These are phyloP conservation scores for Phoenicopterus ruber DNA, from an alignment of 2,113 vertebrate species.

Conservation along the genomic window DNA sequence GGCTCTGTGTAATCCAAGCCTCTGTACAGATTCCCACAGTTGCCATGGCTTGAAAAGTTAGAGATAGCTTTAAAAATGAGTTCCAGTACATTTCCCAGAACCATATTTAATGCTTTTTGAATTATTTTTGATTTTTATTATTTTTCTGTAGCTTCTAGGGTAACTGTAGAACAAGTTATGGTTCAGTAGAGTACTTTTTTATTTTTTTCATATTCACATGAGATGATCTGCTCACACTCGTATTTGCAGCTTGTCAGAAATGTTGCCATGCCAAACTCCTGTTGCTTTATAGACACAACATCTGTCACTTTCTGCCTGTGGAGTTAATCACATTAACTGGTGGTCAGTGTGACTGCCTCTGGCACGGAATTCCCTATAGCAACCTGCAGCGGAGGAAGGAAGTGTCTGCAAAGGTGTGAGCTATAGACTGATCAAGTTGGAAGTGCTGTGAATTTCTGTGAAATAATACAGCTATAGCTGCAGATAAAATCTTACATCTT, in stretches of 20 bases:
- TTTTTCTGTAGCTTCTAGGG: slow-evolving; percentile 11
- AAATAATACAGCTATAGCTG: background rate
- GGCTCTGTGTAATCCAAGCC: background rate
- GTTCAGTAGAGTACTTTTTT: background rate
- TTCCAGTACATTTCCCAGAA: background rate
- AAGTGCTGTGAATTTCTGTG: background rate
- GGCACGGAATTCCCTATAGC: background rate
- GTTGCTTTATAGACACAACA: background rate
- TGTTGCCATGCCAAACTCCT: background rate
- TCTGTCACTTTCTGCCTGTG: background rate
- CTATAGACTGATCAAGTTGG: background rate
- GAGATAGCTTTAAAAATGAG: background rate
- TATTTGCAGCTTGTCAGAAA: background rate
- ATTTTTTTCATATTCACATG: background rate
- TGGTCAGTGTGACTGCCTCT: background rate
- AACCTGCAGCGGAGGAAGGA: background rate
- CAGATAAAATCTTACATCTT: background rate
- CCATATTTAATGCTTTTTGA: background rate
- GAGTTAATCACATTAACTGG: background rate
- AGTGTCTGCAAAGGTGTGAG: background rate
- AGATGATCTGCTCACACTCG: background rate
- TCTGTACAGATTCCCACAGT: background rate
- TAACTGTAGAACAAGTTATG: background rate
- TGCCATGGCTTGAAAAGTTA: background rate
- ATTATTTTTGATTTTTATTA: background rate